Conservation (phyloP, 2,797 vertebrate genomes). For the Lycodopsis pacificus region DNA sequence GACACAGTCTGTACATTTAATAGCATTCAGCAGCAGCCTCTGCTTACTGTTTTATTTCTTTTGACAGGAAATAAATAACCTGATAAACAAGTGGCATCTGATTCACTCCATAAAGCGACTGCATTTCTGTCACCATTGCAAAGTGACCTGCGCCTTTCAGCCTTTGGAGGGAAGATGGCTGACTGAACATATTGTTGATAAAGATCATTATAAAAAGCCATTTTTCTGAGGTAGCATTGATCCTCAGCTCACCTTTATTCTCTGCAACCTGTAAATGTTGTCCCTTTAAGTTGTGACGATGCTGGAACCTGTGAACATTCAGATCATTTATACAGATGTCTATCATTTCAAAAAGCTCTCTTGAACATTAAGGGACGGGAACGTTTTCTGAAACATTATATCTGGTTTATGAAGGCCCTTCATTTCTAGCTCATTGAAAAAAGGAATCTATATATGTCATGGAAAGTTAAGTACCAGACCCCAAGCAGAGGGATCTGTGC, state of each 20-base stretch:
- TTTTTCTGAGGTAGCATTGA: neutral
- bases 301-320: neutral
- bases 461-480: neutral
- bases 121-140: neutral
- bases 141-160: neutral
- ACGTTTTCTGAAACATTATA: neutral
- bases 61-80: neutral
- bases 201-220: neutral
- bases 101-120: neutral
- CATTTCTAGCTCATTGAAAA: neutral
- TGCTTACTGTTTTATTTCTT: neutral
- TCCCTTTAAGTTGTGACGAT: neutral
- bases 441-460: neutral
- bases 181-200: slow-evolving; percentile 11
- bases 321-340: neutral
- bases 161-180: neutral
- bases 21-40: neutral
- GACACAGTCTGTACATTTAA: neutral
- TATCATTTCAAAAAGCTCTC: neutral
- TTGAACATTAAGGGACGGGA: neutral
- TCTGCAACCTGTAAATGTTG: neutral
- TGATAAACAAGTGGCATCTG: neutral
- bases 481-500: neutral
- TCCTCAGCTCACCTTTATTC: neutral
- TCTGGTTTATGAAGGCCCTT: neutral